A percentile compares a stretch with the other conserved stretches of the same genome.
Conservation (phyloP, 64 coral and sea anemone genomes). For the Pocillopora verrucosa region DNA sequence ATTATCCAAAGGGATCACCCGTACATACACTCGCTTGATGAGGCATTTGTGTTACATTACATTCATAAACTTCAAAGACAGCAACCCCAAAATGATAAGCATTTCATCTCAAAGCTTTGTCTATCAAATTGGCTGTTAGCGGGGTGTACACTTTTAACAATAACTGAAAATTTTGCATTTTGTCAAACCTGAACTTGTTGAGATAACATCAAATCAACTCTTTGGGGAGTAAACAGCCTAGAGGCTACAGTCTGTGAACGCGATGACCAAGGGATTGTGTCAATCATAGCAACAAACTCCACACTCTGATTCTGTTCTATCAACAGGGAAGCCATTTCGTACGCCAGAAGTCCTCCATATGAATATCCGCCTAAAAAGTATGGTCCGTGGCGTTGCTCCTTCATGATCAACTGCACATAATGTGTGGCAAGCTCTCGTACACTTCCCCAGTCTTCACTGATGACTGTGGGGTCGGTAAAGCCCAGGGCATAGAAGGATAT, state of each 20-base stretch:
- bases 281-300: slow-evolving; percentile 65
- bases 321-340: slow-evolving; percentile 54
- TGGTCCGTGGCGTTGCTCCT: slow-evolving; percentile 46
- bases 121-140: too few species aligned
- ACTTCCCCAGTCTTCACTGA: slow-evolving; percentile 16
- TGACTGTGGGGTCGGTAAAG: slow-evolving; percentile 11
- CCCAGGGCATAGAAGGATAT: slow-evolving; percentile 60
- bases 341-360: slow-evolving; percentile 45
- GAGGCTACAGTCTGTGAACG: neutral
- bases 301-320: slow-evolving; percentile 32
- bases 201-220: too few species aligned
- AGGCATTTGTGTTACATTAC: too few species aligned
- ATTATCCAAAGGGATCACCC: too few species aligned
- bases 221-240: neutral
- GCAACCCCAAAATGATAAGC: too few species aligned
- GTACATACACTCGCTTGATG: too few species aligned
- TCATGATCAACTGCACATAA: slow-evolving; percentile 27
- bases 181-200: slow-evolving; percentile 3
- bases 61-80: too few species aligned
- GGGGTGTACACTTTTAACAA: too few species aligned
- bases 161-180: too few species aligned
- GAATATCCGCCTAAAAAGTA: slow-evolving; percentile 56
- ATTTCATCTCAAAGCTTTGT: too few species aligned
- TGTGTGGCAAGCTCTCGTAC: slow-evolving; percentile 42
- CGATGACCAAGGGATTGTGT: slow-evolving; percentile 27